Evolutionary conservation across 2,888 invertebrate species (phyloP), one percentile per base, ranked within the genome.

Genomic region (Selenia dentaria): DNA sequence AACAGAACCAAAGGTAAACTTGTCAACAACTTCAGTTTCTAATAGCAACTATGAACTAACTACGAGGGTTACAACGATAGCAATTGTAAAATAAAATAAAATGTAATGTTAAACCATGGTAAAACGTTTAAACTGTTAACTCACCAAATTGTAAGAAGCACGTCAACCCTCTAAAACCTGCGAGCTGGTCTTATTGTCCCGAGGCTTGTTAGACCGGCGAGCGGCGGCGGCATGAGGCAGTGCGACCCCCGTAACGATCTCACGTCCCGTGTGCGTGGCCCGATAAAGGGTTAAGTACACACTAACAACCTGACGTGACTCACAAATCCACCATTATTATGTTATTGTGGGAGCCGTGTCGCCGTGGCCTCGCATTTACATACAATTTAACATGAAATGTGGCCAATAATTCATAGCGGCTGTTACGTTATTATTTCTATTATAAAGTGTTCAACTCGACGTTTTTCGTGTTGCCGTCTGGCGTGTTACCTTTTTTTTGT

Each of bases 201-300:
- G 13, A 22, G 36, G 46, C 25, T 35, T 36, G 40, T 20, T 32
- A 24, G 49, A 26, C 63, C 66, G 71, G 71, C n/a, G n/a, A n/a
- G n/a, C n/a, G n/a, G n/a, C n/a, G n/a, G n/a, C n/a, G n/a, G n/a
- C n/a, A n/a, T n/a, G n/a, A n/a, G n/a, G n/a, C 16, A 22, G 22
- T 22, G 65, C 79, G 82, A 79, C 84, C 85, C 83, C 64, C 59
- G 77, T 87, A 89, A 88, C 84, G 87, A 80, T 85, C 85, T 83
- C 89, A 88, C 89, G 89, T 88, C 75, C 87, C 79, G 80, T 79
- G 85, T 87, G 88, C 89, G 88, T 87, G 88, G 79, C 76, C 77
- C 80, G 89, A 89, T 90, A 87, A 89, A 89, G 89, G 89, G 89
- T 89, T 90, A 89, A 90, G 85, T 87, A 88, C 84, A 85, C 78